Conservation (phyloP, 2,113 vertebrate genomes). For the Cyanistes caeruleus region DNA sequence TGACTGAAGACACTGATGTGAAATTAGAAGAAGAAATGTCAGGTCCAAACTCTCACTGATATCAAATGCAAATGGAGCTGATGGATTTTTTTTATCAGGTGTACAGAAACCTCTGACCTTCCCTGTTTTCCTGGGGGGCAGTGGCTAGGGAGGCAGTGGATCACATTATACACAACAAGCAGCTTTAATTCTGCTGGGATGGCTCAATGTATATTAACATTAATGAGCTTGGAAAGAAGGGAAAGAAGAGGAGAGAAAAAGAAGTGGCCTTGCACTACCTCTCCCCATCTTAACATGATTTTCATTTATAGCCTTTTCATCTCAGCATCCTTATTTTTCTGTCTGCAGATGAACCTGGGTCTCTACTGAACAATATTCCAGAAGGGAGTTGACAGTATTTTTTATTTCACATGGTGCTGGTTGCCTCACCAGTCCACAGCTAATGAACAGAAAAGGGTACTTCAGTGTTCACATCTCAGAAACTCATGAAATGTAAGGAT, state of each 20-base stretch:
- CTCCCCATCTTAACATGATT: background rate
- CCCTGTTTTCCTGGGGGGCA: background rate
- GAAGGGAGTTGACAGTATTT: background rate
- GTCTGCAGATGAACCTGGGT: background rate
- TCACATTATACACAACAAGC: background rate
- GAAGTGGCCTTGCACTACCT: background rate
- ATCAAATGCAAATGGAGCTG: background rate
- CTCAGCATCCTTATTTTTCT: background rate
- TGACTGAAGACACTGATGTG: background rate
- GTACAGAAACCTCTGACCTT: background rate
- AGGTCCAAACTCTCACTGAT: background rate
- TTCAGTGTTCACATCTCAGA: background rate
- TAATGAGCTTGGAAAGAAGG: background rate
- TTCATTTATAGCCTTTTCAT: background rate
- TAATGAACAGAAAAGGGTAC: background rate
- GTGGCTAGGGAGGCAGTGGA: background rate
- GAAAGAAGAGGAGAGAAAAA: background rate
- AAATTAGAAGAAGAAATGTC: background rate
- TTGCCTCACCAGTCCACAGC: background rate
- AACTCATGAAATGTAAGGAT: background rate
- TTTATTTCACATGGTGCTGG: background rate
- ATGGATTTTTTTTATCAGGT: background rate
- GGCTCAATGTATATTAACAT: background rate
- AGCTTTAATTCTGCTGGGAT: background rate
- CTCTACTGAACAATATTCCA: background rate